These are phyloP conservation scores for Micrasema longulum DNA, from an alignment of 1,140 invertebrate species.

Conservation along the genomic window DNA sequence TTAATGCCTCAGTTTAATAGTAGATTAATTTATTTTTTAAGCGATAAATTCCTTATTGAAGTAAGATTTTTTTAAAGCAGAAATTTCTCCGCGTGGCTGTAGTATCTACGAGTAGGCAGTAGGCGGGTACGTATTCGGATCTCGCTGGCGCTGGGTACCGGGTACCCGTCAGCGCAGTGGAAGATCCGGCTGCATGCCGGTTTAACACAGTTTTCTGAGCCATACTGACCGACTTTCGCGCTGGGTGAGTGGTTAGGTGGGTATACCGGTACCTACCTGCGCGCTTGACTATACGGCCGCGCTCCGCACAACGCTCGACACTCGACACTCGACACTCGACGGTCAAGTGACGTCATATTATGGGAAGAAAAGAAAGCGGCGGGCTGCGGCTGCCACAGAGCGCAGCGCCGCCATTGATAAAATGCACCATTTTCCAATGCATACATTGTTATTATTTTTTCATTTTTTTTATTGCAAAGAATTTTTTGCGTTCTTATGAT, in stretches of 20 bases:
- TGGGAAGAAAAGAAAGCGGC: conserved; percentile 36
- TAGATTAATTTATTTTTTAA: too few species aligned
- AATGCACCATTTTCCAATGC: conserved; percentile 15
- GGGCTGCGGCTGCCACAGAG: conserved; percentile 16
- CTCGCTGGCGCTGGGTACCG: background rate
- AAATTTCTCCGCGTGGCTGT: conserved; percentile 11
- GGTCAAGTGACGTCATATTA: conserved; percentile 2
- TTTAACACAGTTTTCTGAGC: conserved; percentile 52
- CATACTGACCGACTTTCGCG: conserved; percentile 52
- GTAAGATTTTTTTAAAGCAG: conserved; percentile 8
- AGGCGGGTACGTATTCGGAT: background rate
- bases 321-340: background rate
- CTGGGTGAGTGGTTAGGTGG: conserved; percentile 35
- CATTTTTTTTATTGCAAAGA: too few species aligned
- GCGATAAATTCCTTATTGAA: too few species aligned
- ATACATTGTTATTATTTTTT: too few species aligned
- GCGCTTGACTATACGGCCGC: too few species aligned
- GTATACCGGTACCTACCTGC: too few species aligned
- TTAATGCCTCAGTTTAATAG: too few species aligned
- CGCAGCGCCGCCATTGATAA: background rate
- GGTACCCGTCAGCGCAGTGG: conserved; percentile 9
- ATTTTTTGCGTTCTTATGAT: too few species aligned
- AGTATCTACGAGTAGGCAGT: background rate
- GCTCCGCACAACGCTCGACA: background rate
- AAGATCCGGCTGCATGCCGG: conserved; percentile 48